Evolutionary conservation across 2,797 vertebrate species (phyloP), one percentile per base, ranked within the genome.

Genomic region (Crax fasciolata): DNA sequence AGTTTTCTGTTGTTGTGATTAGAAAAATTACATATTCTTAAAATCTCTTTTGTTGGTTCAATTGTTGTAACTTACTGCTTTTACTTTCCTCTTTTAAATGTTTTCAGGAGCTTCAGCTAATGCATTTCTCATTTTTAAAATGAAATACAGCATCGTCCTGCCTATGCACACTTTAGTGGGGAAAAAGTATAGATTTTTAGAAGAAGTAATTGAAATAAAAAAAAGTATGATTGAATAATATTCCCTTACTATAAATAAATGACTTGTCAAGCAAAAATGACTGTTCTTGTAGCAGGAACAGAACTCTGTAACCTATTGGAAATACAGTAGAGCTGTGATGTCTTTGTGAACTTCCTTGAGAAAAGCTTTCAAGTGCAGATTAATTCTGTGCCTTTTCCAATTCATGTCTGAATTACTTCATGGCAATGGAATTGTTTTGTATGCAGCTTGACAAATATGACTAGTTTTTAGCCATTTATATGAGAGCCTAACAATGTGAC

Each of bases 401-500:
- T 63, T 85, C 41, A 58, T 3, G 6, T 38, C n/a, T 72, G 65
- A 74, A 83, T 71, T 89, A 49, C 17, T 82, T 55, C 30, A 70
- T 52, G 41, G 52, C 8, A 68, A 35, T 74, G 18, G 32, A 54
- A 77, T 83, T 80, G 27, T 71, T 93, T 66, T 57, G 24, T 63
- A 28, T 35, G 46, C 24, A 77, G 23, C n/a, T 85, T 80, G 28
- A 91, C 52, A 89, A 89, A 76, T 71, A 78, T 24, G n/a, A 57
- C 20, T 79, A n/a, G 4, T 16, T 80, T 90, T 82, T 35, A 74
- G 13, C 11, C 25, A 39, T 72, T 71, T 63, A 15, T 61, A 0
- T 7, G 20, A 74, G 4, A 67, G 4, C 27, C 57, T 71, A 54
- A 74, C 49, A 80, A 74, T 0, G 0, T 65, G 44, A 87, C 49